Conservation (phyloP, 2,888 invertebrate species). For the Oscheius sp. region DNA sequence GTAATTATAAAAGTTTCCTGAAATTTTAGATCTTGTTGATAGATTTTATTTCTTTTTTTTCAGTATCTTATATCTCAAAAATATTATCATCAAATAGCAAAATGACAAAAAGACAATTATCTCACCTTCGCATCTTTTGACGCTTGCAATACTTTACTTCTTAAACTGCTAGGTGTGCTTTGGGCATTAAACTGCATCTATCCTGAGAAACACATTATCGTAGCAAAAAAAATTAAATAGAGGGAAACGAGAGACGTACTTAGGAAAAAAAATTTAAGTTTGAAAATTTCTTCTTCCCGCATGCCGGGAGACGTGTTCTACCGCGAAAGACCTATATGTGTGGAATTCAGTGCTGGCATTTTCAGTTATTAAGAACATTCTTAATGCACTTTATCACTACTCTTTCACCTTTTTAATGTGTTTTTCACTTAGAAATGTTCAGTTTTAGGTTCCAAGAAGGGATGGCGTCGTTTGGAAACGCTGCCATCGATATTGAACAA, state of each 20-base stretch:
- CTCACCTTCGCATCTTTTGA: too few relatives aligned
- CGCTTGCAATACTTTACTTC: conserved; percentile 2
- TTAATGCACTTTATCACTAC: background rate
- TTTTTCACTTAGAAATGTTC: background rate
- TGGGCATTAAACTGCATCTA: conserved; percentile 11
- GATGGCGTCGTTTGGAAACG: conserved; percentile 56
- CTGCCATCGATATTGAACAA: conserved; percentile 59
- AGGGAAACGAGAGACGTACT: too few relatives aligned
- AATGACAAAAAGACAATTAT: background rate
- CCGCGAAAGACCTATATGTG: background rate
- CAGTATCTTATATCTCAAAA: background rate
- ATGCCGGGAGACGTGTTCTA: background rate
- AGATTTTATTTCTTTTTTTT: too few relatives aligned
- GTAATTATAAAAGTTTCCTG: background rate
- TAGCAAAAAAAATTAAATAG: too few relatives aligned
- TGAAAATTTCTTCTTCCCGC: background rate
- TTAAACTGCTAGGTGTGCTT: background rate
- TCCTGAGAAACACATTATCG: background rate
- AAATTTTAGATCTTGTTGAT: background rate
- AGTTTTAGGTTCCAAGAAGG: background rate
- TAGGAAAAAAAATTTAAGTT: too few relatives aligned
- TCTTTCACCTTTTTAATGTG: background rate
- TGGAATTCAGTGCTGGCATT: background rate
- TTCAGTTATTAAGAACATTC: background rate
- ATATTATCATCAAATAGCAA: background rate